Percentiles rank a stretch among this genome's conserved stretches.
These are phyloP conservation scores for Ciconia maguari DNA, from an alignment of 2,113 vertebrate species.

Conservation along the genomic window DNA sequence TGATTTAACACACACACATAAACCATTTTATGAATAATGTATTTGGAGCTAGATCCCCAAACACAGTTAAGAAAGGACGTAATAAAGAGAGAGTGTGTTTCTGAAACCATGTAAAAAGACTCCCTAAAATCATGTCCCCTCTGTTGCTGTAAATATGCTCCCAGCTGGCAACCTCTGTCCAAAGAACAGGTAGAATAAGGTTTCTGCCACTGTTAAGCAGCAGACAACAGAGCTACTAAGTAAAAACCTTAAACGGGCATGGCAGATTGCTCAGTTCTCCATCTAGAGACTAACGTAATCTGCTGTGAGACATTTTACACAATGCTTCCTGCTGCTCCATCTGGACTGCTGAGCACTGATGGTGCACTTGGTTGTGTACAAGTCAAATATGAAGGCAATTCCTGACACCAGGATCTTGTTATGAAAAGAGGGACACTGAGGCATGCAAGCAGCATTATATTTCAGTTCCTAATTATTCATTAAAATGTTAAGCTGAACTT, in stretches of 20 bases:
- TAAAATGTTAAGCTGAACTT: not conserved
- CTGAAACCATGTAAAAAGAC: not conserved
- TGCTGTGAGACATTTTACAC: not conserved
- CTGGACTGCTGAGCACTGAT: not conserved
- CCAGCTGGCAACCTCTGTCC: not conserved
- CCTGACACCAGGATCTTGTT: not conserved
- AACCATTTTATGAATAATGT: constrained; percentile 53
- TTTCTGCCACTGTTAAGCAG: not conserved
- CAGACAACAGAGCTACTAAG: not conserved
- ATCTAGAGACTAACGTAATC: not conserved
- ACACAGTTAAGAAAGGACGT: constrained; percentile 12
- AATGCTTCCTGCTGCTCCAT: not conserved
- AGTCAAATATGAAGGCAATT: not conserved
- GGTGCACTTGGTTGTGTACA: not conserved
- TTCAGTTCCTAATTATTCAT: not conserved
- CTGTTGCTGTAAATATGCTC: constrained; percentile 3
- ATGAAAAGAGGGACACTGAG: not conserved
- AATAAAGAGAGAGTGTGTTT: not conserved
- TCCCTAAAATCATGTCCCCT: not conserved
- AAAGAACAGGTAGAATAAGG: not conserved
- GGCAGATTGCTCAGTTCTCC: constrained; percentile 4
- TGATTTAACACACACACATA: constrained; percentile 47
- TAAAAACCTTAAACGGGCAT: constrained; percentile 18
- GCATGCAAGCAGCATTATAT: not conserved
- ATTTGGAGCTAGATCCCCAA: constrained; percentile 29